Base-by-base conservation (phyloP, 1,140 invertebrate species). In the Colletes latitarsis region DNA sequence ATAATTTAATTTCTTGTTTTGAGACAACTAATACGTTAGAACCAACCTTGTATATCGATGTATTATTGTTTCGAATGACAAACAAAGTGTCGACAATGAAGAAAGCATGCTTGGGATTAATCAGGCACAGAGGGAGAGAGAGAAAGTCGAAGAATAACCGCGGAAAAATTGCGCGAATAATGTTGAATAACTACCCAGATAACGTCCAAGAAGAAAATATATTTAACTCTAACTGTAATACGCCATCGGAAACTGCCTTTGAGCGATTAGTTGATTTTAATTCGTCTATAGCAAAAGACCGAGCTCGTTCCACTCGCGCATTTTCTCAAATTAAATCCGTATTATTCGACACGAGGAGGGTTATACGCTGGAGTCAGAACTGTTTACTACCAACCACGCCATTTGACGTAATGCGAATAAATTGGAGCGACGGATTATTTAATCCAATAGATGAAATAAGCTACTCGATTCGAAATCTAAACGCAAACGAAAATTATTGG, bases 121-220 rank as follows among this genome's bases (percentile, higher is more conserved):
- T 79, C 77, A 63, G 77, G 21, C 41, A 64, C 21, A 57, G 53
- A 79, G 71, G 75, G 69, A 77, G 77, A 79, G 77, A 79, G 77
- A 79, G 77, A 79, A 64, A 78, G 76, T 72, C 76, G 68, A 72
- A 79, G 60, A 72, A 52, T 73, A 46, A 55, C 21, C 21, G 49
- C 62, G 77, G 55, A 39, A 57, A 17, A 73, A 30, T 64, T 55
- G 43, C 19, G 55, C 53, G 4, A 43, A n/a, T 49, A 49, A 53
- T 9, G n/a, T 19, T 17, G 15, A 46, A 15, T 9, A 57, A 43
- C 30, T 9, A 46, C 19, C 57, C 57, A 62, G 76, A 71, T 62
- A 71, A 70, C 46, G n/a, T 12, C 17, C 14, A 52, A 60, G 17
- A 39, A 53, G 4, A 19, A 30, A 39, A 6, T 15, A n/a, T 43